A percentile compares a stretch with the other conserved stretches of the same genome.
Conservation (phyloP, 2,888 invertebrate species). For the Ceramica pisi region DNA sequence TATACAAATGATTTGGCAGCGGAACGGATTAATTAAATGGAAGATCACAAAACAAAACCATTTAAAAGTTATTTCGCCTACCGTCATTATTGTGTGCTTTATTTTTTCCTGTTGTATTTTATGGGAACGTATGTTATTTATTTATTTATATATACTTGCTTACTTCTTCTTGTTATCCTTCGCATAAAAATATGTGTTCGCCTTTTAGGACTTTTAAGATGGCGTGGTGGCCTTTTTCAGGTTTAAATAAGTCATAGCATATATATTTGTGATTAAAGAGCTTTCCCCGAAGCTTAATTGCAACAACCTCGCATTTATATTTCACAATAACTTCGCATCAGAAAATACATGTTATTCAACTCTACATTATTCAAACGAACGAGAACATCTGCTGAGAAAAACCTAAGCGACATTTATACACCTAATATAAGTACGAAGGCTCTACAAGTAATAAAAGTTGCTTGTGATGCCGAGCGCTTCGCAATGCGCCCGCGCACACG, state of each 20-base stretch:
- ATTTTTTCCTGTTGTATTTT: conserved; percentile 50
- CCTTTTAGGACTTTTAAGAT: conserved; percentile 1
- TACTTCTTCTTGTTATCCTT: no score
- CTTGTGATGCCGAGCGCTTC: conserved; percentile 53
- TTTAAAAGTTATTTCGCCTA: conserved; percentile 65
- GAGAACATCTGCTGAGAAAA: conserved; percentile 43
- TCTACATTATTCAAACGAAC: conserved; percentile 30
- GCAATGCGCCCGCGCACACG: conserved; percentile 59
- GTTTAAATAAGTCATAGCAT: background rate
- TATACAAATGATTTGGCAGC: conserved; percentile 63
- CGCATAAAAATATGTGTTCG: conserved; percentile 15
- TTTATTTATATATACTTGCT: no score
- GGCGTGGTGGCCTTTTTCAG: background rate
- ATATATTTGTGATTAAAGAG: background rate
- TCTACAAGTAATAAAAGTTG: conserved; percentile 58
- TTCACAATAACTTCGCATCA: background rate
- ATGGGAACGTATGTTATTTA: conserved; percentile 16
- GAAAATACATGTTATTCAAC: conserved; percentile 31
- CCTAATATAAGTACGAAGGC: conserved; percentile 40
- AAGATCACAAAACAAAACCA: conserved; percentile 63
- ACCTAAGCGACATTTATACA: conserved; percentile 53
- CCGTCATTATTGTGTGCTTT: conserved; percentile 60
- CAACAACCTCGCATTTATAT: background rate
- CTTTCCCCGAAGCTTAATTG: background rate
- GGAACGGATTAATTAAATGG: conserved; percentile 68